Conservation (phyloP, 2,888 invertebrate genomes). For the Hemithea aestivaria region DNA sequence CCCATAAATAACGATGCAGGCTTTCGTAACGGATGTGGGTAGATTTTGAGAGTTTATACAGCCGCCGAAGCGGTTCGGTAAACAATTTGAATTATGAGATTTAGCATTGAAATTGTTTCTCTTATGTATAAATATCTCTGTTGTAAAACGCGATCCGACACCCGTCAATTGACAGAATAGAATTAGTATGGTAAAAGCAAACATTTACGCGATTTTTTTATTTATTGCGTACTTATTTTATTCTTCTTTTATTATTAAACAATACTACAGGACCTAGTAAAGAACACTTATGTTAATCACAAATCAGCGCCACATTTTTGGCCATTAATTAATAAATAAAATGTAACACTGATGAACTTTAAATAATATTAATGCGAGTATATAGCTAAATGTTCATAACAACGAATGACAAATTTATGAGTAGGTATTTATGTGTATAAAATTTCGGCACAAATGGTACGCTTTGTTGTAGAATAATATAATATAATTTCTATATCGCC, state of each 20-base stretch:
- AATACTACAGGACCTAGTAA: too few relatives aligned
- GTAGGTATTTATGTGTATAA: too few relatives aligned
- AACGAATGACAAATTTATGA: too few relatives aligned
- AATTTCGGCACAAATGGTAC: too few relatives aligned
- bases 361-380: too few relatives aligned
- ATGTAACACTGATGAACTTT: too few relatives aligned
- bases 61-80: slow-evolving; percentile 58
- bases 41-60: slow-evolving; percentile 72
- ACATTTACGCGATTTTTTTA: slow-evolving; percentile 55
- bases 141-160: slow-evolving; percentile 43
- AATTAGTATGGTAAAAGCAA: slow-evolving; percentile 70
- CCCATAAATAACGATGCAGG: slow-evolving; percentile 74
- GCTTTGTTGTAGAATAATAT: too few relatives aligned
- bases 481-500: slow-evolving; percentile 30
- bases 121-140: slow-evolving; percentile 59
- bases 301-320: too few relatives aligned
- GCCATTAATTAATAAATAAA: too few relatives aligned
- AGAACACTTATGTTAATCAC: too few relatives aligned
- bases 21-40: slow-evolving; percentile 74
- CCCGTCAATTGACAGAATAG: slow-evolving; percentile 57
- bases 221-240: slow-evolving; percentile 67
- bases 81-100: slow-evolving; percentile 74
- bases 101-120: slow-evolving; percentile 64
- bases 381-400: too few relatives aligned
- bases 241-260: too few relatives aligned